A percentile compares a stretch with the other conserved stretches of the same genome.
Evolutionary conservation across 2,797 vertebrate genomes (phyloP).

Genomic region (Zenarchopterus dispar): DNA sequence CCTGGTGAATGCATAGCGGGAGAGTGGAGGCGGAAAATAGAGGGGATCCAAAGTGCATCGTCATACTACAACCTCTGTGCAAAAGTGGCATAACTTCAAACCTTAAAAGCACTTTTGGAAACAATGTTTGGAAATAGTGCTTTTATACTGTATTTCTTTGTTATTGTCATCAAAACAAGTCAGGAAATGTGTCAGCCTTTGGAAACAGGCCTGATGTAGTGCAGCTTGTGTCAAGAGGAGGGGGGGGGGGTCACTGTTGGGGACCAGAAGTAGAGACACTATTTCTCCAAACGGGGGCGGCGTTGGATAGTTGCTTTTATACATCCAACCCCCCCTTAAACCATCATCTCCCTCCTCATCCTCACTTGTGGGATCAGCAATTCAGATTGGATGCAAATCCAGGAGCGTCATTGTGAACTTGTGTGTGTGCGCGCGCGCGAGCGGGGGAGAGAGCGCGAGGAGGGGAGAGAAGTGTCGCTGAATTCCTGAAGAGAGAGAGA

Average conservation of each 20-base stretch:
- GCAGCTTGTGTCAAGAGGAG: too few species aligned
- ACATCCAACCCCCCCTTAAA: conserved; percentile 30
- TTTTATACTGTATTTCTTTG: too few species aligned
- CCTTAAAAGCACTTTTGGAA: too few species aligned
- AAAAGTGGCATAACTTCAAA: too few species aligned
- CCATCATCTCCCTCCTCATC: conserved; percentile 34
- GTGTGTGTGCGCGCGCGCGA: conserved; percentile 31
- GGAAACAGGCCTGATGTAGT: not conserved
- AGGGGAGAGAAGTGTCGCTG: conserved; percentile 55
- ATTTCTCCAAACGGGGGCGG: conserved; percentile 86
- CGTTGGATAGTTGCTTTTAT: conserved; percentile 76
- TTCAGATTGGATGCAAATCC: conserved; percentile 90
- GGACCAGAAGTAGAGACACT: conserved; percentile 36
- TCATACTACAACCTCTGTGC: too few species aligned
- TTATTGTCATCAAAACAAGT: too few species aligned
- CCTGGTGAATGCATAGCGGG: too few species aligned
- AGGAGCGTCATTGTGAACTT: conserved; percentile 67
- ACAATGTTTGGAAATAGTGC: too few species aligned
- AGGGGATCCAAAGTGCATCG: too few species aligned
- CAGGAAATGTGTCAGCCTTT: too few species aligned
- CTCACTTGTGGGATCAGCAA: conserved; percentile 84
- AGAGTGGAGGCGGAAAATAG: too few species aligned
- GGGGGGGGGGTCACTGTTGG: not conserved
- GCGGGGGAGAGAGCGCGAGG: conserved; percentile 17
- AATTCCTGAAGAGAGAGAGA: conserved; percentile 69